Percentiles rank a stretch among this genome's conserved stretches.
These are phyloP conservation scores for Palaemon carinicauda DNA, from an alignment of 1,140 invertebrate genomes.

Conservation along the genomic window DNA sequence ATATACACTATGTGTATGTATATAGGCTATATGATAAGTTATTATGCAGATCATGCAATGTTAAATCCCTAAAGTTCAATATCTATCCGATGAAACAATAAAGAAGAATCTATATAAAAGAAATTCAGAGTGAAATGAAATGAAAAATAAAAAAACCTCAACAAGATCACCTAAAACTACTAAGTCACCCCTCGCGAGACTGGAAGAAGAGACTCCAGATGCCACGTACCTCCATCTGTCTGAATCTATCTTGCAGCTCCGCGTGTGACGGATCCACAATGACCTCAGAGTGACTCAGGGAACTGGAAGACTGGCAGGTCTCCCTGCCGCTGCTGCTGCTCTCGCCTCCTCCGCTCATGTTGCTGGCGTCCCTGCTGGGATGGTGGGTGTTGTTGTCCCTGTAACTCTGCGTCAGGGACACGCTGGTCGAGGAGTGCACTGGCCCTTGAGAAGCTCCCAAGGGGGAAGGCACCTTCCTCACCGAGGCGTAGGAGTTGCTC, in stretches of 20 bases:
- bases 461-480: constrained; percentile 25
- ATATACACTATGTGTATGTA: no score
- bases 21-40: no score
- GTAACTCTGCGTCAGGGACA: constrained; percentile 6
- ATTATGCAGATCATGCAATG: no score
- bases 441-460: constrained; percentile 22
- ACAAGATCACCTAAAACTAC: no score
- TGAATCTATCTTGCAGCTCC: constrained; percentile 45
- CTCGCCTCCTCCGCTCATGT: constrained; percentile 33
- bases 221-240: constrained; percentile 42
- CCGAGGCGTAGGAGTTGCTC: constrained; percentile 54
- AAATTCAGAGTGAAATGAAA: no score
- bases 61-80: no score
- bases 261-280: constrained; percentile 44
- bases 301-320: constrained; percentile 31
- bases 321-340: constrained; percentile 36
- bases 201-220: neutral
- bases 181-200: neutral
- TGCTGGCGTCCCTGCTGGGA: constrained; percentile 33
- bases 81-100: no score
- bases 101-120: no score
- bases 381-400: no score
- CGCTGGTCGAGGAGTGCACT: constrained; percentile 17
- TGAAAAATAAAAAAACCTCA: no score
- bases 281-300: constrained; percentile 46